phyloP scores from a whole-genome alignment of 2,113 vertebrate species.

The Caranx melampygus region DNA sequence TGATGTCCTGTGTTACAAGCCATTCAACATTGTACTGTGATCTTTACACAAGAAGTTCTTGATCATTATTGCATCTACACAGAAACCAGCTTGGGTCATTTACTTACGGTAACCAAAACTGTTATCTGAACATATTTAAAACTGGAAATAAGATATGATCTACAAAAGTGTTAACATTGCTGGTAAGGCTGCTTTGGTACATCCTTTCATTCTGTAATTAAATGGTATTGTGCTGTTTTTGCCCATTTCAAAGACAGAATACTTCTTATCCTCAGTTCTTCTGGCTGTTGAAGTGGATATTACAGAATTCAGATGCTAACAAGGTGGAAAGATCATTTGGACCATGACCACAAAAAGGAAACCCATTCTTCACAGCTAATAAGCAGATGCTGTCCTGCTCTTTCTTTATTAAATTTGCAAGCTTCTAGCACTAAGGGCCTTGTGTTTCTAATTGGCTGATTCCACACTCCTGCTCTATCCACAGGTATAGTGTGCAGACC shows the following conservation, averaged over 20 bases:
- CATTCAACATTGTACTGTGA: too few relatives aligned
- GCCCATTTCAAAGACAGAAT: background rate
- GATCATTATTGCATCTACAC: background rate
- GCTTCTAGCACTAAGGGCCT: conserved; percentile 23
- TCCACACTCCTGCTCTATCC: conserved; percentile 17
- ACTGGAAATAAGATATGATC: background rate
- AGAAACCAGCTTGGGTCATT: too few relatives aligned
- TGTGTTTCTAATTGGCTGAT: conserved; percentile 59
- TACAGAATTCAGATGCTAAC: conserved; percentile 24
- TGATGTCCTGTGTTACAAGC: too few relatives aligned
- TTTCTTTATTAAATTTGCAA: conserved; percentile 37
- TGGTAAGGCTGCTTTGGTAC: background rate
- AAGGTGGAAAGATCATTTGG: conserved; percentile 34
- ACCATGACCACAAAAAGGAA: background rate
- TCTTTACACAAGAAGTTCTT: too few relatives aligned
- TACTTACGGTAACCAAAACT: too few relatives aligned
- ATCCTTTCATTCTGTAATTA: background rate
- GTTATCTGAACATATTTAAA: background rate
- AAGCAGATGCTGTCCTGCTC: conserved; percentile 21
- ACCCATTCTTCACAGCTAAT: conserved; percentile 35
- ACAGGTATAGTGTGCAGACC: conserved; percentile 10
- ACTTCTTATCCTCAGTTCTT: background rate
- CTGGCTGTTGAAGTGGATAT: background rate
- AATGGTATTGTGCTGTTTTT: background rate
- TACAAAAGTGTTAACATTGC: background rate